phyloP scores from a whole-genome alignment of 2,797 vertebrate genomes.

The Pseudochirops corinnae region DNA sequence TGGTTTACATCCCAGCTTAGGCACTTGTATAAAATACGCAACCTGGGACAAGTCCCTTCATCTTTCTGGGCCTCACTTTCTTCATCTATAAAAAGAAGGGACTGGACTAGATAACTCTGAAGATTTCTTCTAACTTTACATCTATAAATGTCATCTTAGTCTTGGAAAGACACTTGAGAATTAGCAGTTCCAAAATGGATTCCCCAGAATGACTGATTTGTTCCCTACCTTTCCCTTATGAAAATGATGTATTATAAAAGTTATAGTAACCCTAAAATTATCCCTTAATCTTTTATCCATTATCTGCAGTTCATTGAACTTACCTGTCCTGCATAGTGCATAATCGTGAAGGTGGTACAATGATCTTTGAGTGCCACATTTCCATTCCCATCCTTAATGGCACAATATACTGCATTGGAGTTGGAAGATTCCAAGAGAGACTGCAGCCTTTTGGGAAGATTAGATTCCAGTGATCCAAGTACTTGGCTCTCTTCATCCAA shows the following conservation, averaged over 20 bases:
- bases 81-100: background rate
- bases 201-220: background rate
- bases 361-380: conserved; percentile 93
- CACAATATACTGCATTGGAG: conserved; percentile 88
- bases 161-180: background rate
- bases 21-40: background rate
- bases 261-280: no score
- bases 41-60: background rate
- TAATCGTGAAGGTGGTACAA: conserved; percentile 91
- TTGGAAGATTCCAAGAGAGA: conserved; percentile 89
- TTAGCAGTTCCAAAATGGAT: background rate
- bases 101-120: background rate
- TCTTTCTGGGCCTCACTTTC: background rate
- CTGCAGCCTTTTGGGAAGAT: conserved; percentile 92
- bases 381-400: conserved; percentile 95
- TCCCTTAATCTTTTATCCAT: background rate
- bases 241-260: background rate
- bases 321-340: conserved; percentile 94
- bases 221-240: background rate
- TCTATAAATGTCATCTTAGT: background rate
- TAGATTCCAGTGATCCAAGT: conserved; percentile 89
- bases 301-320: conserved; percentile 56
- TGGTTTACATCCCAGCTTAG: background rate
- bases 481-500: conserved; percentile 95
- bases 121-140: background rate